These are phyloP conservation scores for Phlogophora meticulosa DNA, from an alignment of 2,888 invertebrate species.

Conservation along the genomic window DNA sequence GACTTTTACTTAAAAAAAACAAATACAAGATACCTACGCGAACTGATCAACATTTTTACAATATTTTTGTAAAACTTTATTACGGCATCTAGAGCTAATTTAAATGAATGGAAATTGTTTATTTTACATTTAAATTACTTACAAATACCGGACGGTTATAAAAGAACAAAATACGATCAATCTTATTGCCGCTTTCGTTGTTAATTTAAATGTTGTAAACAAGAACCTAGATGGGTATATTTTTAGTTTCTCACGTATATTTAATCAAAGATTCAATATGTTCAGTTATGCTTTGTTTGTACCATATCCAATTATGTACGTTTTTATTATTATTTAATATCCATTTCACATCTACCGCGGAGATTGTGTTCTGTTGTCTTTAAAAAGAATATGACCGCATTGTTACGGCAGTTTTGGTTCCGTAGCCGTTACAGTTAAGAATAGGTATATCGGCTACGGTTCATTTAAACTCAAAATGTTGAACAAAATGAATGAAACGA, in stretches of 20 bases:
- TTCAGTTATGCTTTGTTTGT: slow-evolving; percentile 56
- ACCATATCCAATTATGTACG: slow-evolving; percentile 76
- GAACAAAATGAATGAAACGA: too few species aligned
- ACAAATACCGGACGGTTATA: slow-evolving; percentile 1
- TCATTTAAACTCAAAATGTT: too few species aligned
- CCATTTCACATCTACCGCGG: slow-evolving; percentile 72
- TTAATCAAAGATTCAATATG: slow-evolving; percentile 60
- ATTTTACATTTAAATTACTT: slow-evolving; percentile 34
- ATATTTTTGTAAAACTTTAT: slow-evolving; percentile 36
- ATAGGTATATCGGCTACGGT: too few species aligned
- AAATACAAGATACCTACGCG: neutral
- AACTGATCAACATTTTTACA: slow-evolving; percentile 21
- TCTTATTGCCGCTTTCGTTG: slow-evolving; percentile 2
- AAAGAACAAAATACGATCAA: slow-evolving; percentile 30
- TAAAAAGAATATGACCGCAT: slow-evolving; percentile 63
- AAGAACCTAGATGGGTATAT: slow-evolving; percentile 48
- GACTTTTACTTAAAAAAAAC: slow-evolving; percentile 9
- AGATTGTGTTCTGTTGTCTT: slow-evolving; percentile 72
- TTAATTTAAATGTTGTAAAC: slow-evolving; percentile 23
- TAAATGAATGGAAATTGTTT: slow-evolving; percentile 29
- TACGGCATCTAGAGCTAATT: slow-evolving; percentile 29
- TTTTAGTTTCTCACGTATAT: slow-evolving; percentile 55
- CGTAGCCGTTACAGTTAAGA: slow-evolving; percentile 30
- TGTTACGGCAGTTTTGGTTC: slow-evolving; percentile 37
- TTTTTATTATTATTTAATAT: slow-evolving; percentile 77